Percentiles rank a stretch among this genome's conserved stretches.
Evolutionary conservation across 1,140 invertebrate genomes (phyloP).

Genomic region (Propsilocerus akamusi): DNA sequence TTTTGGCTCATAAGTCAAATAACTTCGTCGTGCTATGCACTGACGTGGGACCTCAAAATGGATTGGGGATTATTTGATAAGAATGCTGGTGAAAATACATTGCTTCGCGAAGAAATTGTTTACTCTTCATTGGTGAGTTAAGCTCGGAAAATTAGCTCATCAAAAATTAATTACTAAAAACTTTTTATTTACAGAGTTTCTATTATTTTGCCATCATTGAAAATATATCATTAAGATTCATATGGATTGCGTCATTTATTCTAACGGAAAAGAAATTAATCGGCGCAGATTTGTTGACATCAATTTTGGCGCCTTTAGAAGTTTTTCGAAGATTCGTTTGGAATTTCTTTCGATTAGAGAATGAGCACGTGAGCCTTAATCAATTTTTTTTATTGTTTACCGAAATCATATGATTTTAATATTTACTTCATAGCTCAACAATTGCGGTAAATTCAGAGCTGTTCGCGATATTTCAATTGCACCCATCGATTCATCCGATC

Average conservation of each 20-base stretch:
- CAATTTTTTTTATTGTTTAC: too few relatives aligned
- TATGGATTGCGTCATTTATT: conserved; percentile 77
- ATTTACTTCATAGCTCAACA: too few relatives aligned
- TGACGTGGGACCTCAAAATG: conserved; percentile 94
- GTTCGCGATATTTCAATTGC: conserved; percentile 97
- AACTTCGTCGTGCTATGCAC: conserved; percentile 66
- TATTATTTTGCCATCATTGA: conserved; percentile 97
- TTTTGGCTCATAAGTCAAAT: conserved; percentile 57
- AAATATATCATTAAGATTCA: conserved; percentile 83
- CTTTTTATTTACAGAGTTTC: conserved; percentile 44
- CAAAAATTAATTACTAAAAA: too few relatives aligned
- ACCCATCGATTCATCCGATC: conserved; percentile 85
- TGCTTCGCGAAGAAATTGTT: conserved; percentile 57
- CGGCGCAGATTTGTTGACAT: conserved; percentile 69
- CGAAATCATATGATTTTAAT: too few relatives aligned
- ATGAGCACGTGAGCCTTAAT: conserved; percentile 97
- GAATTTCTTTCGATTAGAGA: conserved; percentile 99
- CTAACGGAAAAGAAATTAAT: conserved; percentile 67
- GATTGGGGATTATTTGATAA: conserved; percentile 96
- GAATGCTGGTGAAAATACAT: conserved; percentile 63
- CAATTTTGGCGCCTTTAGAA: conserved; percentile 80
- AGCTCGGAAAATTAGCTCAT: too few relatives aligned
- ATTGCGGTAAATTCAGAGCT: conserved; percentile 97
- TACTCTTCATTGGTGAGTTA: conserved; percentile 47
- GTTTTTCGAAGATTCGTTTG: conserved; percentile 96